phyloP scores from a whole-genome alignment of 2,113 vertebrate genomes.

The Pica pica region DNA sequence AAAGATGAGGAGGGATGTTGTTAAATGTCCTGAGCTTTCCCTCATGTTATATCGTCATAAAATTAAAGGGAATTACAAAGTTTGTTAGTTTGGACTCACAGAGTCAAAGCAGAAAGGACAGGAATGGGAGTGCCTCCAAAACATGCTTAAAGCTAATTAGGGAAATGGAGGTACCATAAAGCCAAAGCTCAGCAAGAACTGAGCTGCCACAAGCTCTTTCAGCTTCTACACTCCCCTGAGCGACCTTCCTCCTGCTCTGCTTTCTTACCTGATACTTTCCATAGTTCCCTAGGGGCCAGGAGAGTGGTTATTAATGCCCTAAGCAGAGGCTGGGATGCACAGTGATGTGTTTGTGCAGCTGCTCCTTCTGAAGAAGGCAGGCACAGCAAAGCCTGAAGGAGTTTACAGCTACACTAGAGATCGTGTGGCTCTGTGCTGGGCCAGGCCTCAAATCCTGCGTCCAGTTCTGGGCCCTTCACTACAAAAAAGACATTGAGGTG shows the following conservation, averaged over 20 bases:
- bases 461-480: background rate
- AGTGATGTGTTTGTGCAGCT: background rate
- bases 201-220: background rate
- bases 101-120: background rate
- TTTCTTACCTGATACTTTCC: background rate
- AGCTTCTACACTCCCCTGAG: background rate
- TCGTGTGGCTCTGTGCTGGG: background rate
- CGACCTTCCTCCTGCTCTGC: background rate
- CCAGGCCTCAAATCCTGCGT: background rate
- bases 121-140: background rate
- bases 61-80: background rate
- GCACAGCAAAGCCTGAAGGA: background rate
- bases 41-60: background rate
- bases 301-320: background rate
- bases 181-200: background rate
- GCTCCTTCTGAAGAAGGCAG: background rate
- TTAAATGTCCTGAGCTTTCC: background rate
- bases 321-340: background rate
- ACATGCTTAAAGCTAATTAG: background rate
- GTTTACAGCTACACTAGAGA: background rate
- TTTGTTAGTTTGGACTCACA: background rate
- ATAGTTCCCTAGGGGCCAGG: background rate
- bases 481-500: background rate
- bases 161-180: background rate
- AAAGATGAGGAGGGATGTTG: background rate